These are phyloP conservation scores for Zosterops pallidus DNA, from an alignment of 2,113 vertebrate genomes.

Conservation along the genomic window DNA sequence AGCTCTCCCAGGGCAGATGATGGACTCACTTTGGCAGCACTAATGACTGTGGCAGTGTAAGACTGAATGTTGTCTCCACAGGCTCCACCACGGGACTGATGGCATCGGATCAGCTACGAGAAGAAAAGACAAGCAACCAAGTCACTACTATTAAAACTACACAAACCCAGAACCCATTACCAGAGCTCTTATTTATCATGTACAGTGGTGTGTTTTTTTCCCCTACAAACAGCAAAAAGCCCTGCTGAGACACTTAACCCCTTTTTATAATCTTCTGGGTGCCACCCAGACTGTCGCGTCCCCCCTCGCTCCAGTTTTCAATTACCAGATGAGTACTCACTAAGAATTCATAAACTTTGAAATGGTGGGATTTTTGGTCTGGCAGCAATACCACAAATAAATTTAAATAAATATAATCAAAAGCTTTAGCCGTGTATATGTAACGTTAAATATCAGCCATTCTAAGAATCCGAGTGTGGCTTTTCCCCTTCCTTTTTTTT, in stretches of 20 bases:
- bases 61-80: slow-evolving; percentile 98
- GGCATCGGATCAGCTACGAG: slow-evolving; percentile 92
- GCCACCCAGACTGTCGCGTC: slow-evolving; percentile 73
- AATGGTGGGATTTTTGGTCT: slow-evolving; percentile 71
- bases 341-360: slow-evolving; percentile 78
- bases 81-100: slow-evolving; percentile 96
- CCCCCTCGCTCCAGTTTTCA: slow-evolving; percentile 69
- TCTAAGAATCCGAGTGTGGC: slow-evolving; percentile 58
- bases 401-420: slow-evolving; percentile 78
- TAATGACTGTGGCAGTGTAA: slow-evolving; percentile 98
- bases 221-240: slow-evolving; percentile 71
- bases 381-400: slow-evolving; percentile 76
- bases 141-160: slow-evolving; percentile 69
- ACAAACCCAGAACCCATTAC: slow-evolving; percentile 69
- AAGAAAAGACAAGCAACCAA: slow-evolving; percentile 51
- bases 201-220: slow-evolving; percentile 58
- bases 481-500: slow-evolving; percentile 26
- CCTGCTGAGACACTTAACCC: slow-evolving; percentile 72
- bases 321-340: slow-evolving; percentile 72
- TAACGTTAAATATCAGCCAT: slow-evolving; percentile 77
- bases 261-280: slow-evolving; percentile 77
- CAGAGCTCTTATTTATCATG: slow-evolving; percentile 67
- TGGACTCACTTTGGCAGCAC: slow-evolving; percentile 95
- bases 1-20: slow-evolving; percentile 19
- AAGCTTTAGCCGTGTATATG: slow-evolving; percentile 72